These are phyloP conservation scores for Rhabdornis inornatus DNA, from an alignment of 2,113 vertebrate genomes.

Conservation along the genomic window DNA sequence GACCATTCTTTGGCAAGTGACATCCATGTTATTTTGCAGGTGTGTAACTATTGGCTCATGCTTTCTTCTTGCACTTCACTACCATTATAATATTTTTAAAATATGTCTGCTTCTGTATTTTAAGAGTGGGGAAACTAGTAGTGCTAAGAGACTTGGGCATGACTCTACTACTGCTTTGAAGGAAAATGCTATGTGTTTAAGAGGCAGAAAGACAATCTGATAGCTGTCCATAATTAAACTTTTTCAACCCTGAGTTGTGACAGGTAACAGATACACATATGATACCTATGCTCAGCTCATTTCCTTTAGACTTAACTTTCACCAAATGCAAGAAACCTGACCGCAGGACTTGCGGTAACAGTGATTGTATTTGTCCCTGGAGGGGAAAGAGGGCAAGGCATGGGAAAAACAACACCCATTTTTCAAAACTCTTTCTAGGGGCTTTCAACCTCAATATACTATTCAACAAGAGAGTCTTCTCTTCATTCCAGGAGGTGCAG, in stretches of 20 bases:
- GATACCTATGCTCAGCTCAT: background rate
- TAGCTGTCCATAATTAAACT: background rate
- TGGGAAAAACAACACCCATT: background rate
- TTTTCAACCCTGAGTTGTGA: background rate
- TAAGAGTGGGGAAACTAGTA: background rate
- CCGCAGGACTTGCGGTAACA: background rate
- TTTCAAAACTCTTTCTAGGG: background rate
- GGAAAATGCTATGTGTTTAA: background rate
- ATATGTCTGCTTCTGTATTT: background rate
- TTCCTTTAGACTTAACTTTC: background rate
- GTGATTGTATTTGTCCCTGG: background rate
- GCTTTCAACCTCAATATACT: background rate
- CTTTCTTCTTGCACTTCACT: background rate
- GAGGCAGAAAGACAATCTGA: background rate
- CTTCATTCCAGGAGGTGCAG: background rate
- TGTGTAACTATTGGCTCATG: background rate
- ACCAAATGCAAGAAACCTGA: background rate
- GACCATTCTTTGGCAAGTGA: background rate
- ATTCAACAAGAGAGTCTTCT: background rate
- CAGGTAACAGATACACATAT: background rate
- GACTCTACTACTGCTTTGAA: background rate
- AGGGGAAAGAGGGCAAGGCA: fast-evolving
- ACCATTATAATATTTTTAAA: background rate
- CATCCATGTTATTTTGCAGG: background rate
- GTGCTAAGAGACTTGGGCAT: background rate